Evolutionary conservation across 2,113 vertebrate species (phyloP).

Genomic region (Chlorodrepanis virens): DNA sequence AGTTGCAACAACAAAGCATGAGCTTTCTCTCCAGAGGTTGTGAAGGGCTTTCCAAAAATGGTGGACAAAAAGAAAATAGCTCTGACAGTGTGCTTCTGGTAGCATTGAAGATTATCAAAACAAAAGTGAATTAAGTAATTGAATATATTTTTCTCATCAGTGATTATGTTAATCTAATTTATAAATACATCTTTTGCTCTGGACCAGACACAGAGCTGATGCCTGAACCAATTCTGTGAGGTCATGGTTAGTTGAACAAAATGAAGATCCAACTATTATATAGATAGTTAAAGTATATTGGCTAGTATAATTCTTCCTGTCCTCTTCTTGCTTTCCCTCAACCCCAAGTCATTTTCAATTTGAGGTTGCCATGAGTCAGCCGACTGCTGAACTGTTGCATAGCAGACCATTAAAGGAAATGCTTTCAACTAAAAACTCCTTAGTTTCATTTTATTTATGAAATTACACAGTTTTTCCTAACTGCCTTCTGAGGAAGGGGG

Average conservation of each 20-base stretch:
- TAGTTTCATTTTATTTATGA: slow-evolving; percentile 9
- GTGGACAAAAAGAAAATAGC: neutral
- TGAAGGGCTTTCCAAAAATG: neutral
- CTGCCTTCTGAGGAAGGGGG: neutral
- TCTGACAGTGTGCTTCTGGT: neutral
- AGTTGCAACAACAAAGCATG: neutral
- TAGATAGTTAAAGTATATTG: neutral
- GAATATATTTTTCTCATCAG: slow-evolving; percentile 9
- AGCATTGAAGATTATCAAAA: neutral
- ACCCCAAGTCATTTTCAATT: slow-evolving; percentile 26
- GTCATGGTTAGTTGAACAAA: slow-evolving; percentile 4
- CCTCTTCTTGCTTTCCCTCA: slow-evolving; percentile 6
- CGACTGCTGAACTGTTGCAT: neutral
- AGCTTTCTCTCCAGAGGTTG: neutral
- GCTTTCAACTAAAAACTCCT: slow-evolving; percentile 11
- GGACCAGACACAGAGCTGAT: neutral
- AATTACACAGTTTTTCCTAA: slow-evolving; percentile 1
- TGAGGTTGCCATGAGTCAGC: slow-evolving; percentile 36
- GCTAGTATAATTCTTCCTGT: neutral
- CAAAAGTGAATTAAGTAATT: slow-evolving; percentile 32
- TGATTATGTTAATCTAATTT: slow-evolving; percentile 35
- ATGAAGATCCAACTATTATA: neutral
- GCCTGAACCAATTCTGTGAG: neutral
- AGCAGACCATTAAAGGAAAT: slow-evolving; percentile 30
- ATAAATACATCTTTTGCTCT: slow-evolving; percentile 4